Percentiles rank a stretch among this genome's conserved stretches.
These are phyloP conservation scores for Tyto alba DNA, from an alignment of 2,113 vertebrate species.

Conservation along the genomic window DNA sequence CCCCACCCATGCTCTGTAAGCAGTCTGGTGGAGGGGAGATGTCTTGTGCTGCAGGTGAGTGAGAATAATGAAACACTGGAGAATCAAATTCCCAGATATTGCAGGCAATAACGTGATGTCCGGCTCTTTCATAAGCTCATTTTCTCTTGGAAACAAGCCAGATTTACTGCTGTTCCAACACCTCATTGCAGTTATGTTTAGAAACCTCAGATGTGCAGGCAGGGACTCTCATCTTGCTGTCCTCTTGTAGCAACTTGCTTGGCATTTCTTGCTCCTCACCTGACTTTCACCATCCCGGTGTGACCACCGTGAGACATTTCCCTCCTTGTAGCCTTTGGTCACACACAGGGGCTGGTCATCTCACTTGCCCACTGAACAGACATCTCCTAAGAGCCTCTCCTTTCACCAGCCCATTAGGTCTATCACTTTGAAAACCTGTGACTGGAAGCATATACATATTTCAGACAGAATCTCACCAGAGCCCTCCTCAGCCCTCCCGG, in stretches of 20 bases:
- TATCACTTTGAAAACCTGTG: not conserved
- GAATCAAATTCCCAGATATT: not conserved
- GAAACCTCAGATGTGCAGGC: not conserved
- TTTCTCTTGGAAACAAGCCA: not conserved
- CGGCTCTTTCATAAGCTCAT: not conserved
- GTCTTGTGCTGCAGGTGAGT: not conserved
- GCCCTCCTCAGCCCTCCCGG: not conserved
- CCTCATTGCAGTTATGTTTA: not conserved
- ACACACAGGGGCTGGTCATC: not conserved
- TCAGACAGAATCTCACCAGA: not conserved
- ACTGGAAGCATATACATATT: accelerated
- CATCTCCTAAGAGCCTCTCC: not conserved
- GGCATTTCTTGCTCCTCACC: not conserved
- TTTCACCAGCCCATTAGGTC: not conserved
- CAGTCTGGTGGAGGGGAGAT: not conserved
- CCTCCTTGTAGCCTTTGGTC: not conserved
- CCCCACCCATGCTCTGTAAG: accelerated
- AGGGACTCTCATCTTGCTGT: not conserved
- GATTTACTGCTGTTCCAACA: not conserved
- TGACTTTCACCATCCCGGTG: not conserved
- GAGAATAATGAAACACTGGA: not conserved
- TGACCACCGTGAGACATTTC: not conserved
- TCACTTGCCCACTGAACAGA: not conserved
- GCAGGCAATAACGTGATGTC: not conserved
- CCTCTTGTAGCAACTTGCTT: not conserved